Evolutionary conservation across 2,113 vertebrate genomes (phyloP).

Genomic region (Cercopithecus mona): DNA sequence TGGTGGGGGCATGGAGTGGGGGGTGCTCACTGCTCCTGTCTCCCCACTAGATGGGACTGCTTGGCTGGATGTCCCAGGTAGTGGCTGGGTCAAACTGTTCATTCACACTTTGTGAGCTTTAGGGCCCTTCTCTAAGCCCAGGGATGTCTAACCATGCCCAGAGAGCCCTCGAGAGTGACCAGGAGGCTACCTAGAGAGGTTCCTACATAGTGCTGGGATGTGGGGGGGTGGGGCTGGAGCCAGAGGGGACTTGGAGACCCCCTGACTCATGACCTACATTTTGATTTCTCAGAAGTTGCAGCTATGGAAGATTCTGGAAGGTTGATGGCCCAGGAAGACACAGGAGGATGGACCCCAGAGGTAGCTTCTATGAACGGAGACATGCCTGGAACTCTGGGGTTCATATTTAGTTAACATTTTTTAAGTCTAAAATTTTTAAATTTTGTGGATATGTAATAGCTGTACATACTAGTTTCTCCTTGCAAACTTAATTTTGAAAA

Average conservation of each 20-base stretch:
- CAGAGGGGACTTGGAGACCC: background rate
- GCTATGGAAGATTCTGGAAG: background rate
- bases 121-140: background rate
- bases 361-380: background rate
- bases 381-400: background rate
- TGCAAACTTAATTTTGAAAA: background rate
- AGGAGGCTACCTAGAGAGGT: background rate
- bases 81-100: no score
- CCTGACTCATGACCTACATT: background rate
- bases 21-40: accelerated
- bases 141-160: background rate
- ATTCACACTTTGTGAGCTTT: background rate
- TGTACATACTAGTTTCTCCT: background rate
- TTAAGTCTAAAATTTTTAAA: background rate
- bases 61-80: accelerated
- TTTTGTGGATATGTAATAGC: background rate
- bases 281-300: background rate
- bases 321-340: background rate
- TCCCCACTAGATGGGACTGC: conserved; percentile 46
- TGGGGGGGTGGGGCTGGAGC: background rate
- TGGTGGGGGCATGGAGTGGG: accelerated
- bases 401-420: background rate
- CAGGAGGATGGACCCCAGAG: background rate
- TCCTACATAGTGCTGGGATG: accelerated
- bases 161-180: no score